Evolutionary conservation across 2,113 vertebrate genomes (phyloP).

Genomic region (Morone saxatilis): DNA sequence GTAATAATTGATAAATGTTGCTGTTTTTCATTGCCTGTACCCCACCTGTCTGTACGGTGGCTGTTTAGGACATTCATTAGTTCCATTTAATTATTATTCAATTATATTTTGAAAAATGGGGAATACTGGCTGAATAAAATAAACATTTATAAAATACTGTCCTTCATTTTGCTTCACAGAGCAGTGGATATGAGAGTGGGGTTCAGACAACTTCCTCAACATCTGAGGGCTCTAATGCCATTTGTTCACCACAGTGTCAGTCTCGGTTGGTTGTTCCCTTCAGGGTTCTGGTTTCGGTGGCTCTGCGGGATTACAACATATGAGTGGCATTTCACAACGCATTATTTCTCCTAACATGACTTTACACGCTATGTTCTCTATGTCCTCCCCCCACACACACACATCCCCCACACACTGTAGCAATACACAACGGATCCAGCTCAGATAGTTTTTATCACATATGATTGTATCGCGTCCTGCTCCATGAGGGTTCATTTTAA

Average conservation of each 20-base stretch:
- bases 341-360: background rate
- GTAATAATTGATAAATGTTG: background rate
- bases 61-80: too few species aligned
- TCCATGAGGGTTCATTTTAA: background rate
- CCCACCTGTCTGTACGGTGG: too few species aligned
- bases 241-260: background rate
- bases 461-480: background rate
- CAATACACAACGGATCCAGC: background rate
- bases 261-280: background rate
- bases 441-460: fast-evolving
- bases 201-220: background rate
- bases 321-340: background rate
- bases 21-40: too few species aligned
- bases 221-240: too few species aligned
- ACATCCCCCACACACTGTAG: background rate
- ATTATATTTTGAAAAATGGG: background rate
- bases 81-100: too few species aligned
- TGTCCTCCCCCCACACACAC: background rate
- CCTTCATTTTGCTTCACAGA: too few species aligned
- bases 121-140: too few species aligned
- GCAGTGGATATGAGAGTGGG: too few species aligned
- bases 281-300: background rate
- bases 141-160: too few species aligned
- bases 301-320: background rate
- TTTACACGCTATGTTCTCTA: background rate